These are phyloP conservation scores for Stegodyphus mimosarum DNA, from an alignment of 1,140 invertebrate genomes.

Conservation along the genomic window DNA sequence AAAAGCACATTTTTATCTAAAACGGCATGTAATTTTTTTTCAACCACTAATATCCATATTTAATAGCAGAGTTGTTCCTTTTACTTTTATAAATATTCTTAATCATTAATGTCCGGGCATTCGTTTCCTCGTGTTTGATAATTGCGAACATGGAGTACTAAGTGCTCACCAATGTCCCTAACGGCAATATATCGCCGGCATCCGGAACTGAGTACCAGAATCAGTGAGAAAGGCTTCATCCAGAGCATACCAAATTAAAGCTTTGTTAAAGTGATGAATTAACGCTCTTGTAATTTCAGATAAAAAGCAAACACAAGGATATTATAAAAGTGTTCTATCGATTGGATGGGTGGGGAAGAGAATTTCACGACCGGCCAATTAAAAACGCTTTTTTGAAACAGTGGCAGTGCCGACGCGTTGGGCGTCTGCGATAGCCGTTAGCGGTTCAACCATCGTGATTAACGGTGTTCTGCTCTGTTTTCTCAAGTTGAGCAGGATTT, in stretches of 20 bases:
- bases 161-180: background rate
- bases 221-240: background rate
- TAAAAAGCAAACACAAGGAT: background rate
- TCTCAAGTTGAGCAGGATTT: background rate
- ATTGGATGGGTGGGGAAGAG: conserved; percentile 7
- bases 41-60: background rate
- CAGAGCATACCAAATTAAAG: background rate
- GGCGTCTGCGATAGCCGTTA: background rate
- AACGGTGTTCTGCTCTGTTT: background rate
- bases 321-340: background rate
- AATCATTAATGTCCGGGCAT: background rate
- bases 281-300: background rate
- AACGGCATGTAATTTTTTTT: background rate
- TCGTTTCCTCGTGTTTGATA: background rate
- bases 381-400: background rate
- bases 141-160: background rate
- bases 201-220: background rate
- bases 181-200: too few species aligned
- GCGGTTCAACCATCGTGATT: background rate
- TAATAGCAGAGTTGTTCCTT: background rate
- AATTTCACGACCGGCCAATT: conserved; percentile 1
- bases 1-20: background rate
- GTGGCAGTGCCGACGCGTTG: background rate
- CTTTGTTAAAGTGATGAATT: conserved; percentile 23
- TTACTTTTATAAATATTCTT: background rate